phyloP scores from a whole-genome alignment of 2,888 invertebrate genomes.

The Criorhina ranunculi region DNA sequence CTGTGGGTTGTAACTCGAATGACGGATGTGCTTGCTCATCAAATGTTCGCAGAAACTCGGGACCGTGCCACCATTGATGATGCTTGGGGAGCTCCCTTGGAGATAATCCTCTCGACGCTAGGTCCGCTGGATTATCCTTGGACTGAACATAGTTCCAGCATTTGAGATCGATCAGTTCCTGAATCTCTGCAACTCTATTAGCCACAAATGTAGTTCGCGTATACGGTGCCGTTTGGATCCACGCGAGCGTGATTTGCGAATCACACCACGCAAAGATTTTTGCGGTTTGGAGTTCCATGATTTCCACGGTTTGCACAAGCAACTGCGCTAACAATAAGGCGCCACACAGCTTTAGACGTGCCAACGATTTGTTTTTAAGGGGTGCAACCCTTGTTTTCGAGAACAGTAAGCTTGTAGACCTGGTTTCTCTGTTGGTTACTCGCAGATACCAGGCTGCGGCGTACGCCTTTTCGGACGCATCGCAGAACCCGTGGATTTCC shows the following conservation, averaged over 20 bases:
- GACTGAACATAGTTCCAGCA: background rate
- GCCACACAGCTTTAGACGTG: no score
- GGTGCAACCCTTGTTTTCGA: no score
- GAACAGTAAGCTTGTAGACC: no score
- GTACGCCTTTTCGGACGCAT: constrained; percentile 32
- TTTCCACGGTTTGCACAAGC: no score
- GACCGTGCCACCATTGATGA: constrained; percentile 9
- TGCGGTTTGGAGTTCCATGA: no score
- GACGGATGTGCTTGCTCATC: background rate
- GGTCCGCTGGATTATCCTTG: background rate
- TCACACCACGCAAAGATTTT: constrained; percentile 22
- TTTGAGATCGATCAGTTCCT: no score
- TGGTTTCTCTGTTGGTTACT: no score
- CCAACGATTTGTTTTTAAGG: background rate
- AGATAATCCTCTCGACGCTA: constrained; percentile 16
- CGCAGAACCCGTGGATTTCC: constrained; percentile 35
- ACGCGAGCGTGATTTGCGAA: background rate
- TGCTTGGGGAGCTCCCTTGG: background rate
- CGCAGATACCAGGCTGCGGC: constrained; percentile 18
- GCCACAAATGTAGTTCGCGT: no score
- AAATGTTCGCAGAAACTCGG: background rate
- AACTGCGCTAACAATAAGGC: no score
- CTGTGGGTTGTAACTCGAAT: background rate
- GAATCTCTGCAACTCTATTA: no score
- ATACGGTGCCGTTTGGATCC: background rate